Base-by-base conservation (phyloP, 2,113 vertebrate species). In the Cichladusa arquata region DNA sequence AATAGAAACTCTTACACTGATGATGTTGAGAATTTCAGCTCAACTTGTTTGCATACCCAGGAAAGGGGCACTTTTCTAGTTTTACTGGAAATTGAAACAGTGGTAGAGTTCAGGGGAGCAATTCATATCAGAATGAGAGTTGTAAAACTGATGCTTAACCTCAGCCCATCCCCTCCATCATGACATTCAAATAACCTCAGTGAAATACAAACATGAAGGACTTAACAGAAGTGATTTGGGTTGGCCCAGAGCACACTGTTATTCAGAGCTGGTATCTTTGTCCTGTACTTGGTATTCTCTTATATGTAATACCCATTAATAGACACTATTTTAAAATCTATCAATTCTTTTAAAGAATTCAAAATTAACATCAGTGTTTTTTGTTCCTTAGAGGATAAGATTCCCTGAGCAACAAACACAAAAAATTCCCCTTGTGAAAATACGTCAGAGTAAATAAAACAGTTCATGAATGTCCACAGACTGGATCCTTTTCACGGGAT, bases 361-460 rank as follows among this genome's bases (percentile, higher is more conserved):
- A 79, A 69, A 91, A 79, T 57, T 12, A 51, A 79, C 22, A 11
- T 19, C 14, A 38, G 9, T 45, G 15, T 23, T 90, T 76, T 74
- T 67, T 53, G 8, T 53, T 82, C 69, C 62, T 65, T n/a, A 14
- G 48, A 84, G 40, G 22, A 26, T 61, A 40, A 74, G 51, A 91
- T 45, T 61, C 48, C 44, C 44, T 45, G 31, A 91, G 51, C 12
- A 93, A 84, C 22, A 84, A 88, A 89, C 36, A 78, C 69, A 89
- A 79, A 83, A 64, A 16, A 31, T 67, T 72, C 48, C 42, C 44
- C 81, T 65, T 86, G 65, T 71, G n/a, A 92, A 96, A 90, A 48
- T 66, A 58, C 3, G 28, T 86, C 91, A 88, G 80, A 94, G 26
- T 48, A 92, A 91, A 84, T 92, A 91, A 93, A 94, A 81, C 53